Evolutionary conservation across 2,113 vertebrate species (phyloP).

Genomic region (Asarcornis scutulata): DNA sequence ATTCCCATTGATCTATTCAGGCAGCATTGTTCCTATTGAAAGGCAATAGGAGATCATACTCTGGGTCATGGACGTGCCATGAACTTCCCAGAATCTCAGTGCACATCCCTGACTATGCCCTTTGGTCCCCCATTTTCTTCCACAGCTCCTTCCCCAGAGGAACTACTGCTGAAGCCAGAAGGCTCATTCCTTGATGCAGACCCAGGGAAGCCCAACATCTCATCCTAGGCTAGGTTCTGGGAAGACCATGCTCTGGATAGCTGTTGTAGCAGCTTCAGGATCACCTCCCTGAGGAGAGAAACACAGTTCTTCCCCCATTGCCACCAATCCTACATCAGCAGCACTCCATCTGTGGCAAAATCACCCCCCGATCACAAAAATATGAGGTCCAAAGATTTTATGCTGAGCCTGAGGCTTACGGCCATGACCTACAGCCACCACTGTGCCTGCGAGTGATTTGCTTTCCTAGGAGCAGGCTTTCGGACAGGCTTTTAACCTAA

Average conservation of each 20-base stretch:
- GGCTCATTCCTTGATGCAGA: background rate
- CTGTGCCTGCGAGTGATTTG: background rate
- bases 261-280: background rate
- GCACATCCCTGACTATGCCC: background rate
- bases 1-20: background rate
- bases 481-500: constrained; percentile 14
- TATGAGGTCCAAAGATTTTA: background rate
- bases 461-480: background rate
- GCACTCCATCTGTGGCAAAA: background rate
- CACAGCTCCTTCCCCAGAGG: background rate
- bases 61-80: accelerated
- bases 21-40: background rate
- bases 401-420: background rate
- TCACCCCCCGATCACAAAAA: background rate
- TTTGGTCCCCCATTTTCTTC: background rate
- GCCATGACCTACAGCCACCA: background rate
- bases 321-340: background rate
- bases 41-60: background rate
- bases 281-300: background rate
- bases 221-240: background rate
- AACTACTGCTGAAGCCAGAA: background rate
- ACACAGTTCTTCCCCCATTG: background rate
- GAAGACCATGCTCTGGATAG: background rate
- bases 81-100: background rate
- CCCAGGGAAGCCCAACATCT: background rate